These are phyloP conservation scores for Exephanes ischioxanthus DNA, from an alignment of 2,888 invertebrate species.

Conservation along the genomic window DNA sequence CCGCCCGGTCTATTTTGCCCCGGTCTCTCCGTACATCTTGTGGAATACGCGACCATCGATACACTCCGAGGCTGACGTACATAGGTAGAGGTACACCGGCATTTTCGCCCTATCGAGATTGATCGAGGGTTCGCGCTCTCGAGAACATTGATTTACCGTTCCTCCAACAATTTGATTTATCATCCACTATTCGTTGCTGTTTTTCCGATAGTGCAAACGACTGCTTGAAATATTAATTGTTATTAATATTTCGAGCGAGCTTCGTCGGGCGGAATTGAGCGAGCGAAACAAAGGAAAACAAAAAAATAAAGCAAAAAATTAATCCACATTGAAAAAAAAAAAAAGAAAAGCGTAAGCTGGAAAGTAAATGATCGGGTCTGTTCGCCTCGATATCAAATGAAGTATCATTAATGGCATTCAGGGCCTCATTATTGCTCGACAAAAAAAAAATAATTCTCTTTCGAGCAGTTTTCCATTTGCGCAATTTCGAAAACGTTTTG, in stretches of 20 bases:
- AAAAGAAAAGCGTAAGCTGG: background rate
- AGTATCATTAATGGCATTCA: background rate
- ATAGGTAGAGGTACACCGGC: slow-evolving; percentile 4
- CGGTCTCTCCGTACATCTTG: background rate
- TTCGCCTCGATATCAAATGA: background rate
- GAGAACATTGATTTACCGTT: slow-evolving; percentile 44
- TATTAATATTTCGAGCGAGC: slow-evolving; percentile 46
- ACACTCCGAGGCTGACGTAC: background rate
- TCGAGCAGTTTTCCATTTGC: background rate
- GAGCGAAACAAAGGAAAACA: slow-evolving; percentile 2
- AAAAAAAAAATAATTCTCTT: background rate
- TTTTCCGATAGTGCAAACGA: slow-evolving; percentile 28
- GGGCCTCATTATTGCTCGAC: background rate
- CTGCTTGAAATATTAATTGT: slow-evolving; percentile 38
- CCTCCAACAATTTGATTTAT: slow-evolving; percentile 57
- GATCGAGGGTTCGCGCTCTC: slow-evolving; percentile 45
- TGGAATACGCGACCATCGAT: background rate
- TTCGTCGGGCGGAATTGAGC: slow-evolving; percentile 22
- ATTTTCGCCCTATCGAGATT: slow-evolving; percentile 34
- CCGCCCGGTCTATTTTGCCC: background rate
- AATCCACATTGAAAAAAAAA: slow-evolving; percentile 10
- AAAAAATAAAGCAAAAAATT: background rate
- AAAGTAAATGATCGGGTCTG: background rate
- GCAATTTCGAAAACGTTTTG: background rate
- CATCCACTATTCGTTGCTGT: slow-evolving; percentile 42